Conservation (phyloP, 2,888 invertebrate species). For the Abrostola tripartita region DNA sequence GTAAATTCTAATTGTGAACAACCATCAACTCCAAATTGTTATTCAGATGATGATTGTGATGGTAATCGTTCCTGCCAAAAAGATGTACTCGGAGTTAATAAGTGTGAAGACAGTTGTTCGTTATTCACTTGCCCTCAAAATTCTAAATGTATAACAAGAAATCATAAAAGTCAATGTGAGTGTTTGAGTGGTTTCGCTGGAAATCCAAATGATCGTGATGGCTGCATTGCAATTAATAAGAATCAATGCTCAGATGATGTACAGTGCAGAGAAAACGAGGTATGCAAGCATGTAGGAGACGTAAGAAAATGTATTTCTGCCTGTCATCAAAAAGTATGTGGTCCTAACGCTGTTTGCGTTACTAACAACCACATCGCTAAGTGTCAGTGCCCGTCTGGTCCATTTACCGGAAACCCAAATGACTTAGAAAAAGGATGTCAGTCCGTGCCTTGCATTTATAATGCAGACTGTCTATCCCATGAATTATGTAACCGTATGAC, state of each 20-base stretch:
- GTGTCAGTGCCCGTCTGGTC: conserved; percentile 96
- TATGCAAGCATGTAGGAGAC: conserved; percentile 90
- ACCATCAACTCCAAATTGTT: conserved; percentile 95
- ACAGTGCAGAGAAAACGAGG: conserved; percentile 94
- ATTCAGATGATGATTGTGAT: conserved; percentile 91
- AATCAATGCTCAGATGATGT: conserved; percentile 94
- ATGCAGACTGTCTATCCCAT: conserved; percentile 93
- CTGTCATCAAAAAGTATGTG: conserved; percentile 93
- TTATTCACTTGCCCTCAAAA: conserved; percentile 95
- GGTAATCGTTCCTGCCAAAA: conserved; percentile 92
- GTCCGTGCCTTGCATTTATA: conserved; percentile 95
- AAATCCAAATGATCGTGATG: conserved; percentile 96
- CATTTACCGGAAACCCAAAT: conserved; percentile 95
- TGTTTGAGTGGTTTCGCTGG: conserved; percentile 95
- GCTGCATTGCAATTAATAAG: conserved; percentile 92
- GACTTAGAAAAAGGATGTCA: conserved; percentile 92
- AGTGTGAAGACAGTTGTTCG: conserved; percentile 93
- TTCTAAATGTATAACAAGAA: conserved; percentile 92
- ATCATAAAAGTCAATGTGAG: conserved; percentile 93
- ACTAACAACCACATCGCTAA: conserved; percentile 96
- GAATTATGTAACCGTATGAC: conserved; percentile 95
- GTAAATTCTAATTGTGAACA: conserved; percentile 94
- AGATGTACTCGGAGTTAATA: conserved; percentile 95
- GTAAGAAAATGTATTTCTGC: conserved; percentile 92
- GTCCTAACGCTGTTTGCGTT: conserved; percentile 95